These are phyloP conservation scores for Erinaceus europaeus DNA, from an alignment of 2,113 vertebrate species.

Conservation along the genomic window DNA sequence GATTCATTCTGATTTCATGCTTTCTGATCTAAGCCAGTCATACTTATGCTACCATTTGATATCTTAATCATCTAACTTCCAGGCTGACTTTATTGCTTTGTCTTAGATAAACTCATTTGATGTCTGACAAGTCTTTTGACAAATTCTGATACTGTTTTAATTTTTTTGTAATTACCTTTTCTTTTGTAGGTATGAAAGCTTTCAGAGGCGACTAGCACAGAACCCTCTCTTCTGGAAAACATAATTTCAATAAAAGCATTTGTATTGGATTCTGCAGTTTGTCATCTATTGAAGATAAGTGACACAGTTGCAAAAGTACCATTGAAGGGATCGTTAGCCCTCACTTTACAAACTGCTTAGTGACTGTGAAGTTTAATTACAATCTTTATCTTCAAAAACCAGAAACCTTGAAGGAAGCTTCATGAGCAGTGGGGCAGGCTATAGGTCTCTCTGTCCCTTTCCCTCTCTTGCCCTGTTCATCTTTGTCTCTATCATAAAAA, in stretches of 20 bases:
- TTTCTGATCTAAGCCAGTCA: conserved; percentile 1
- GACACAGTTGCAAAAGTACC: conserved; percentile 46
- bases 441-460: too few relatives aligned
- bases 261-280: conserved; percentile 61
- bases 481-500: too few relatives aligned
- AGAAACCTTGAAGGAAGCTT: conserved; percentile 76
- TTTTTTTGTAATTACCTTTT: conserved; percentile 46
- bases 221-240: conserved; percentile 97
- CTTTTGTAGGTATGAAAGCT: conserved; percentile 93
- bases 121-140: conserved; percentile 21
- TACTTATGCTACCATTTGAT: background rate
- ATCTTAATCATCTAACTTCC: background rate
- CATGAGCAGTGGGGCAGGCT: too few relatives aligned
- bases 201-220: conserved; percentile 93
- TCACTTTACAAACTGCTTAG: conserved; percentile 56
- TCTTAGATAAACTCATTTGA: conserved; percentile 27
- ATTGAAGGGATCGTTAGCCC: conserved; percentile 43
- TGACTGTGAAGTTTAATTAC: conserved; percentile 73
- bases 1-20: too few relatives aligned
- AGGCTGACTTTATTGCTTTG: background rate
- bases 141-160: conserved; percentile 12
- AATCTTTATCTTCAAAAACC: conserved; percentile 77
- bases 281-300: conserved; percentile 54
- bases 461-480: too few relatives aligned
- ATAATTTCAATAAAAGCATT: conserved; percentile 73